phyloP scores from a whole-genome alignment of 2,888 invertebrate species.

The Drosophila macrothrix region DNA sequence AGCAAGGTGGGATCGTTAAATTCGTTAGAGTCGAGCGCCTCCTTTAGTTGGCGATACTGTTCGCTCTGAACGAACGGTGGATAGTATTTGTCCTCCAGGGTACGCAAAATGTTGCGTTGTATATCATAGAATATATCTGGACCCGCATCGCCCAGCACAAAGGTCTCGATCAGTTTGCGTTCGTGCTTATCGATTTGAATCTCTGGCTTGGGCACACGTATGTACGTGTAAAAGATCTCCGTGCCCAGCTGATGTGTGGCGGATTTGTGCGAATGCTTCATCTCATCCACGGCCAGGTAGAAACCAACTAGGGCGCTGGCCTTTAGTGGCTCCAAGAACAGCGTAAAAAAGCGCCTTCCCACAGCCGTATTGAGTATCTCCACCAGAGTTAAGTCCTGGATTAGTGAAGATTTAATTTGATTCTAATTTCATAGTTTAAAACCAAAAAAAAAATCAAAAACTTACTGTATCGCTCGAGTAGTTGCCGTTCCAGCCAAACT shows the following conservation, averaged over 20 bases:
- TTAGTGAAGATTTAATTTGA: not conserved
- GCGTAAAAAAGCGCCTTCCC: constrained; percentile 92
- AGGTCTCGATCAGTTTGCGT: constrained; percentile 94
- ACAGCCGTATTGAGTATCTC: constrained; percentile 91
- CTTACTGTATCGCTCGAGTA: constrained; percentile 86
- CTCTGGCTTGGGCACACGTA: constrained; percentile 92
- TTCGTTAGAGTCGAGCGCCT: constrained; percentile 84
- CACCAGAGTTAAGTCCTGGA: constrained; percentile 89
- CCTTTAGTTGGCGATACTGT: constrained; percentile 89
- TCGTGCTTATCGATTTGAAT: constrained; percentile 93
- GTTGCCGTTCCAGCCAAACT: constrained; percentile 91
- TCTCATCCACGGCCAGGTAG: constrained; percentile 94
- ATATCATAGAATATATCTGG: constrained; percentile 95
- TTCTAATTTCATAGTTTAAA: not conserved
- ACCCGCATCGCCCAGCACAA: constrained; percentile 94
- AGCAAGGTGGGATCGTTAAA: constrained; percentile 85
- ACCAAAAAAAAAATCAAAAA: not conserved
- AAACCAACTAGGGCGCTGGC: constrained; percentile 94
- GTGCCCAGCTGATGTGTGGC: constrained; percentile 94
- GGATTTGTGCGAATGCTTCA: constrained; percentile 90
- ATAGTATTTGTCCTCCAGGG: constrained; percentile 94
- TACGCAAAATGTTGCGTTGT: constrained; percentile 91
- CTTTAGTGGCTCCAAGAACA: constrained; percentile 93
- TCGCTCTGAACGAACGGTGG: constrained; percentile 95
- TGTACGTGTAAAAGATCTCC: constrained; percentile 96